Evolutionary conservation across 2,888 invertebrate genomes (phyloP).

Genomic region (Iselma pallidipennis): DNA sequence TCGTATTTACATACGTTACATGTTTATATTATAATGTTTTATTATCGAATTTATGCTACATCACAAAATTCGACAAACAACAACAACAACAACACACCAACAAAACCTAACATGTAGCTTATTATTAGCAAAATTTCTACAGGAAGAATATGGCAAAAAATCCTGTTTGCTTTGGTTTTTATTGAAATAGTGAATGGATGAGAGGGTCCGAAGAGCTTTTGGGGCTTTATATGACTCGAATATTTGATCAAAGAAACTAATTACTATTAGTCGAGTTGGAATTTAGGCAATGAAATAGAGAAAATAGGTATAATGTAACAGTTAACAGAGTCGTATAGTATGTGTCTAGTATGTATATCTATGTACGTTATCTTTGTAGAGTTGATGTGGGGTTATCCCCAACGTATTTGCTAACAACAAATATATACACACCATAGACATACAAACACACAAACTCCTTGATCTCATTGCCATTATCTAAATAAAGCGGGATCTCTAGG

Average conservation of each 20-base stretch:
- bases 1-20: not conserved
- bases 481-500: conserved; percentile 20
- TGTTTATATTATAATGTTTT: not conserved
- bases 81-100: not conserved
- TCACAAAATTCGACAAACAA: not conserved
- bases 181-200: too few species aligned
- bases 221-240: too few species aligned
- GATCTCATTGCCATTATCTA: conserved; percentile 16
- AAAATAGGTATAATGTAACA: not conserved
- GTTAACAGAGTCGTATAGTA: not conserved
- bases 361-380: conserved; percentile 16
- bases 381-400: conserved; percentile 22
- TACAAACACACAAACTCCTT: conserved; percentile 5
- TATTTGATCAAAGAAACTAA: too few species aligned
- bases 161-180: too few species aligned
- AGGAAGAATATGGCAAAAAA: too few species aligned
- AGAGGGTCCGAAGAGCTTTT: too few species aligned
- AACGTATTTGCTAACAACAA: conserved; percentile 23
- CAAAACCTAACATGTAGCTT: too few species aligned
- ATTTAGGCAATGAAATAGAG: not conserved
- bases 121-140: too few species aligned
- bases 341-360: too few species aligned
- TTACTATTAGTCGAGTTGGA: not conserved
- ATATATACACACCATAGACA: conserved; percentile 13
- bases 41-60: not conserved